Evolutionary conservation across 2,113 vertebrate genomes (phyloP), one percentile per base, ranked within the genome.

Genomic region (Brachyistius frenatus): DNA sequence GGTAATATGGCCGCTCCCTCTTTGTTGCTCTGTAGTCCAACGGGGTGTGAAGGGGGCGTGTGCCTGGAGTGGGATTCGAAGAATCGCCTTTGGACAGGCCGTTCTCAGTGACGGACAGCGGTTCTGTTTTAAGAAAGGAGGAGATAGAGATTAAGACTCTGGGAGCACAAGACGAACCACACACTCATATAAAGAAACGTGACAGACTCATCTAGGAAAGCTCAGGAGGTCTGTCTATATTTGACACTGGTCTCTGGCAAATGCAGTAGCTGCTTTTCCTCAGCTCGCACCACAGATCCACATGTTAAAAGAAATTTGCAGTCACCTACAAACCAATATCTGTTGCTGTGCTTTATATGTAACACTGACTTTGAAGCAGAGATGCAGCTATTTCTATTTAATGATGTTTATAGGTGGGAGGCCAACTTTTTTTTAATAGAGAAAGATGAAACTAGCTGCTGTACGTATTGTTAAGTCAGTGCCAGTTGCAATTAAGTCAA

Each of bases 21-120:
- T 92, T 92, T 11, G 91, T 15, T 5, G 78, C 70, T 66, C 92
- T 88, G 76, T 86, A 92, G 53, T 93, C 92, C 0, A 85, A 36
- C 11, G 80, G 3, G 30, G 52, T 64, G 83, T 91, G 89, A 70
- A 78, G 72, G 11, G 90, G 54, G 30, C 85, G 85, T 3, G 73
- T 4, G 65, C 52, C 47, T 39, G 78, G 65, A 13, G 53, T 3
- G 0, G 73, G 15, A 7, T 92, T 92, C 2, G 66, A 47, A 13
- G 87, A 57, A n/a, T 88, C 69, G 7, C 91, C 81, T 3, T 86
- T 92, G 32, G 88, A 61, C n/a, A 89, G 13, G 56, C 90, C 91
- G 35, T 95, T 94, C 91, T 94, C 96, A 50, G 94, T 47, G 53
- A 91, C 84, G 36, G 88, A 69, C 11, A 81, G 50, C 0, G 92